Evolutionary conservation across 2,888 invertebrate genomes (phyloP).

Genomic region (Syrphus vitripennis): DNA sequence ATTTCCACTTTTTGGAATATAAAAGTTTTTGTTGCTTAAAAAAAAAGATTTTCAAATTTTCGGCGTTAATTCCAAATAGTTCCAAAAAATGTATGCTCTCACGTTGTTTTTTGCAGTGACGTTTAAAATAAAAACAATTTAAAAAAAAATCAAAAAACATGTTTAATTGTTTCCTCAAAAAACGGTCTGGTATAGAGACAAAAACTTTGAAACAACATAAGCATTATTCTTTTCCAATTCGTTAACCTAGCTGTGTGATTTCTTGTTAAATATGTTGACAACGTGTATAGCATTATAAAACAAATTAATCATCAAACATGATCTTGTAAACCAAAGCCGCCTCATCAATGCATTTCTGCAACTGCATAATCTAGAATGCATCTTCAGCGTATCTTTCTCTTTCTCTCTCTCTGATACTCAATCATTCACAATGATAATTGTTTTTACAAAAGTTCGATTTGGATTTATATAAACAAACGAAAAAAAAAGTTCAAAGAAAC

Average conservation of each 20-base stretch:
- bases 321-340: conserved; percentile 25
- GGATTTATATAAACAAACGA: not conserved
- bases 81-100: too few species aligned
- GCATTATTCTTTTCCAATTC: not conserved
- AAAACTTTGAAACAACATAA: not conserved
- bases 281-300: conserved; percentile 39
- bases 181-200: too few species aligned
- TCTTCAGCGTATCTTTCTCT: too few species aligned
- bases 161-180: too few species aligned
- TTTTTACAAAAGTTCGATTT: not conserved
- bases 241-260: not conserved
- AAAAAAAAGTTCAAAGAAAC: not conserved
- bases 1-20: too few species aligned
- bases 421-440: not conserved
- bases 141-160: too few species aligned
- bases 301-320: conserved; percentile 35
- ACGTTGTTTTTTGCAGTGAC: too few species aligned
- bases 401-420: not conserved
- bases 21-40: too few species aligned
- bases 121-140: too few species aligned
- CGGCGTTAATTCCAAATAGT: too few species aligned
- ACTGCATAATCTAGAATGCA: not conserved
- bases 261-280: conserved; percentile 27
- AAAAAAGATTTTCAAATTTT: too few species aligned
- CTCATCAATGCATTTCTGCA: not conserved